Base-by-base conservation (phyloP, 2,888 invertebrate genomes). In the Drosophila conformis region DNA sequence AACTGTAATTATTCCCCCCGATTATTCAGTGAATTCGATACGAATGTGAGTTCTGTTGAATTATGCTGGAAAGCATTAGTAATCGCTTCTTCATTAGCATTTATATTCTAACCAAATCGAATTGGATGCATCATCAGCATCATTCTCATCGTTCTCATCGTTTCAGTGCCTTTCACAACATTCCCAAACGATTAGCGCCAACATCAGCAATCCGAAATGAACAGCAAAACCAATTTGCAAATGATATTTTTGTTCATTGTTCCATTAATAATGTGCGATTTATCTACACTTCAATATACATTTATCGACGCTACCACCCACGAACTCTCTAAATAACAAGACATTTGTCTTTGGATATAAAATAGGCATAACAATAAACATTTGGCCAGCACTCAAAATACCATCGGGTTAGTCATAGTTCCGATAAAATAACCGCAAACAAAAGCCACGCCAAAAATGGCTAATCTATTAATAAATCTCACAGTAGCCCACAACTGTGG, bases 311-410 rank as follows among this genome's bases (percentile, higher is more conserved):
- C 59, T 60, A 56, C 87, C 85, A 82, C 89, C 89, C 87, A 89
- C 87, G 82, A 82, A 42, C 58, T 70, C 51, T 59, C 25, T 54
- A 57, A 62, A 66, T 69, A 67, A 60, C 48, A 71, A 69, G 15
- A 66, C 71, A 83, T 83, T 83, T 80, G 59, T 71, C 73, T 81
- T 81, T 27, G 56, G 21, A 5, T 71, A 88, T 76, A 72, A 68
- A 42, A 31, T 63, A 60, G 58, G 46, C 65, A 68, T 58, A 70
- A 67, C 53, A 54, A 72, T 53, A 73, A 72, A 70, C 70, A 71
- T 54, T 72, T 65, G 76, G 76, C 40, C 73, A 58, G 87, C 87
- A 88, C 90, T 87, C 89, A 84, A 87, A 87, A 87, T 87, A 76
- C 87, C 85, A 66, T 18, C 15, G 69, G 74, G 66, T 87, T 90